Evolutionary conservation across 2,797 vertebrate species (phyloP), one percentile per base, ranked within the genome.

Genomic region (Monodelphis domestica): DNA sequence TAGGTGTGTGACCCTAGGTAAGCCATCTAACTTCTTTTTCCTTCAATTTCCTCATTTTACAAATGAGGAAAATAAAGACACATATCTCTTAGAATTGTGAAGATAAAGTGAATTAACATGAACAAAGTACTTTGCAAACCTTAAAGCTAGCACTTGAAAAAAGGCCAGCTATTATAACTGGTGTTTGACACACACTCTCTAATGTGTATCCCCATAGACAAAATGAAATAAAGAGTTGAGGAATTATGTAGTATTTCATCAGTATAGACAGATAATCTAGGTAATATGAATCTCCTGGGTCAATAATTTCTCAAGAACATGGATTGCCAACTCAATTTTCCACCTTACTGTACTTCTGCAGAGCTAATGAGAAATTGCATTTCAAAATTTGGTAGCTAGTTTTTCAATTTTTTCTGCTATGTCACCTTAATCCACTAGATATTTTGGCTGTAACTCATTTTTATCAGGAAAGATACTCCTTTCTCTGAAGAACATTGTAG

Each of bases 211-310:
- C 93, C 91, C 56, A 17, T 17, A 53, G 33, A 29, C 38, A 94
- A 95, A 96, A 59, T 87, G 96, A 94, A 94, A 70, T 51, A 21
- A 28, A 30, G 90, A 84, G 89, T 24, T 56, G 89, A 52, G 15
- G n/a, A 30, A 63, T 91, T 89, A 88, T 87, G 52, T 91, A 45
- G 6, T 91, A 17, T 30, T 90, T 97, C 1, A 29, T 52, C 89
- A 56, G n/a, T 89, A 12, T 90, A 45, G 53, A 93, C 21, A 91
- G 70, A n/a, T 89, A 6, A 95, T 63, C 52, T 93, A 78, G 95
- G 96, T 96, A 95, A 95, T 94, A 93, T 29, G 89, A 5, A 90
- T 89, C 63, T 50, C 63, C 52, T 89, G 21, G 54, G 89, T 93
- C 33, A 93, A 53, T 93, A 92, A 94, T 93, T 96, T 51, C 54